These are phyloP conservation scores for Aradus depressus DNA, from an alignment of 2,888 invertebrate species.

Conservation along the genomic window DNA sequence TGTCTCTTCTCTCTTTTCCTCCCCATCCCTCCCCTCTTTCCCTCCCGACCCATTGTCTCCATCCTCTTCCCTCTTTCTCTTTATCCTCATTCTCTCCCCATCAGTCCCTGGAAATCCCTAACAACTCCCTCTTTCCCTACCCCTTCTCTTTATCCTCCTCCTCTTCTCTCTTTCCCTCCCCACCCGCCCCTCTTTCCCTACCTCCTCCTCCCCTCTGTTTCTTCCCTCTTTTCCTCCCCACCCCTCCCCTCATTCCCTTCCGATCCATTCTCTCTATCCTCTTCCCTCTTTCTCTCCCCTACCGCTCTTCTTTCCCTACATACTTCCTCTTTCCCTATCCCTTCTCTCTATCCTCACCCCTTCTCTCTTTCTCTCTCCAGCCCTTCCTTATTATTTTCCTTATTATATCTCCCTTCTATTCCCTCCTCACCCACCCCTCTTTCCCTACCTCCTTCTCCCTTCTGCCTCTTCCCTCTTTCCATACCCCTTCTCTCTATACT, in stretches of 20 bases:
- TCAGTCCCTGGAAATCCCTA: neutral
- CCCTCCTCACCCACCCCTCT: neutral
- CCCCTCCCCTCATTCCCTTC: neutral
- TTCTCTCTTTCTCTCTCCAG: neutral
- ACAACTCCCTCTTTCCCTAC: neutral
- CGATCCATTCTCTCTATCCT: neutral
- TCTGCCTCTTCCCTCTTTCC: neutral
- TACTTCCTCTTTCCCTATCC: neutral
- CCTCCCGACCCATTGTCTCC: neutral
- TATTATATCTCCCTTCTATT: neutral
- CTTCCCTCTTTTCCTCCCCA: neutral
- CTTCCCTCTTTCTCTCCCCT: neutral
- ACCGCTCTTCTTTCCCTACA: neutral
- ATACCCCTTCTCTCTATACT: neutral
- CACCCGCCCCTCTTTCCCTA: neutral
- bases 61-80: neutral
- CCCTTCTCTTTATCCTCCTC: neutral
- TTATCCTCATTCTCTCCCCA: neutral
- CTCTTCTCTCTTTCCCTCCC: neutral
- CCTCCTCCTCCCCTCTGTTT: neutral
- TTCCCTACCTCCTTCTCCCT: neutral
- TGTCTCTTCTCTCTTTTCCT: slow-evolving; percentile 5
- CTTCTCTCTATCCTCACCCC: neutral
- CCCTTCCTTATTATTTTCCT: neutral
- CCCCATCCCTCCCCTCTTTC: neutral